phyloP scores from a whole-genome alignment of 2,113 vertebrate species.

The Cavia porcellus region DNA sequence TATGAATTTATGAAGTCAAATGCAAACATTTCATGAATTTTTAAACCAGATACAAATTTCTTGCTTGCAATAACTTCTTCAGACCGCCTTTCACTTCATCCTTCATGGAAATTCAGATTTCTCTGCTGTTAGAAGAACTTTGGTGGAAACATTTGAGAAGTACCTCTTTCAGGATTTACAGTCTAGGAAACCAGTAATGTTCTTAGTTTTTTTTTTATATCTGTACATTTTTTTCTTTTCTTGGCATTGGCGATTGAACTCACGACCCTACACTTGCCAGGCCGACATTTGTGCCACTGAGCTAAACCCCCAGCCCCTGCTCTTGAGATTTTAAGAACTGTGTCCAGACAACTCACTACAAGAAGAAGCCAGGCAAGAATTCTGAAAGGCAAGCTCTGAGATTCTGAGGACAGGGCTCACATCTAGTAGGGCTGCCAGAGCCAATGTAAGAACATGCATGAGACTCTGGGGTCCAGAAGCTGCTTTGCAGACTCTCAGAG shows the following conservation, averaged over 20 bases:
- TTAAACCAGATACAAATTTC: conserved; percentile 43
- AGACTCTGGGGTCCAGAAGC: not conserved
- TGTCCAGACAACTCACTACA: conserved; percentile 69
- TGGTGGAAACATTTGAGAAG: conserved; percentile 36
- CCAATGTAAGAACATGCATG: not conserved
- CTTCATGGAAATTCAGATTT: conserved; percentile 40
- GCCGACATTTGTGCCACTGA: too few relatives aligned
- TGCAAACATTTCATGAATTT: not conserved
- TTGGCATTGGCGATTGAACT: too few relatives aligned
- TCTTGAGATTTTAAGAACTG: not conserved
- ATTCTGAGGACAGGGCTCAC: conserved; percentile 6
- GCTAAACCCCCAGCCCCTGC: too few relatives aligned
- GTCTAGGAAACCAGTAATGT: conserved; percentile 43
- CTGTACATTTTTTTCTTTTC: too few relatives aligned
- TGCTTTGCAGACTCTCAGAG: not conserved
- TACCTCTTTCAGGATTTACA: conserved; percentile 60
- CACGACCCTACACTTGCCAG: too few relatives aligned
- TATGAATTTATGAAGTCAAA: conserved; percentile 39
- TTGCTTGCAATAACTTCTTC: conserved; percentile 1
- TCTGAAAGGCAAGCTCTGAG: conserved; percentile 31
- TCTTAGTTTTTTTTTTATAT: not conserved
- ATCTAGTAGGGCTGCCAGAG: conserved; percentile 63
- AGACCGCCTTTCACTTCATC: not conserved
- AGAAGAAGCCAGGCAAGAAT: conserved; percentile 57
- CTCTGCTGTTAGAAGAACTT: not conserved